Evolutionary conservation across 2,113 vertebrate species (phyloP).

Genomic region (Muscicapa adusta): DNA sequence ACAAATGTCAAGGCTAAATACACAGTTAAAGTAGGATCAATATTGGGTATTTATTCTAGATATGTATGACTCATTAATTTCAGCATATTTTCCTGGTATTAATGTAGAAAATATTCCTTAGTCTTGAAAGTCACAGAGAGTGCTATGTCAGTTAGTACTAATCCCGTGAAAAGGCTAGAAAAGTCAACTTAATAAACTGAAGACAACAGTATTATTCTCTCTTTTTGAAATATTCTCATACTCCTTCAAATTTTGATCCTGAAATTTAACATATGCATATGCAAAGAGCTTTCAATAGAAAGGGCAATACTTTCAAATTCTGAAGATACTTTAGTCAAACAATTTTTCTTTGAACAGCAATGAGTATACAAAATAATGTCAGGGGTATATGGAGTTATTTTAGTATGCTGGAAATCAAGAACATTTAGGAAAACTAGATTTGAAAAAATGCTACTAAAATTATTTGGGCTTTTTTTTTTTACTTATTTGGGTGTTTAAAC

Average conservation of each 20-base stretch:
- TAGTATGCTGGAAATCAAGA: not conserved
- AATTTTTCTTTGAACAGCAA: not conserved
- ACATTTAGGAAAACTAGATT: not conserved
- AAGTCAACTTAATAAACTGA: not conserved
- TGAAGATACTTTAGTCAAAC: not conserved
- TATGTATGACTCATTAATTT: not conserved
- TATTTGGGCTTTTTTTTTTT: not conserved
- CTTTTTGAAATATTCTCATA: not conserved
- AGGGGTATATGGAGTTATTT: not conserved
- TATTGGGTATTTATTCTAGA: constrained; percentile 37
- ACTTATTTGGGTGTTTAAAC: not conserved
- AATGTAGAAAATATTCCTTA: not conserved
- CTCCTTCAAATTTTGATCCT: not conserved
- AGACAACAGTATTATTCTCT: not conserved
- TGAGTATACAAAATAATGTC: not conserved
- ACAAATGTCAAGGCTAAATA: constrained; percentile 61
- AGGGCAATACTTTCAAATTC: not conserved
- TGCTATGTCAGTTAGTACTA: not conserved
- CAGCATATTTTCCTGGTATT: constrained; percentile 31
- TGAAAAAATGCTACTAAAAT: not conserved
- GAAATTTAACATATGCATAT: not conserved
- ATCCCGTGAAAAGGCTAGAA: not conserved
- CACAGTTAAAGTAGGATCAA: constrained; percentile 46
- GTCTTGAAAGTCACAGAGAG: not conserved
- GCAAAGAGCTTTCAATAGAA: not conserved